A percentile compares a stretch with the other conserved stretches of the same genome.
phyloP scores from a whole-genome alignment of 2,113 vertebrate species.

The Natator depressus region DNA sequence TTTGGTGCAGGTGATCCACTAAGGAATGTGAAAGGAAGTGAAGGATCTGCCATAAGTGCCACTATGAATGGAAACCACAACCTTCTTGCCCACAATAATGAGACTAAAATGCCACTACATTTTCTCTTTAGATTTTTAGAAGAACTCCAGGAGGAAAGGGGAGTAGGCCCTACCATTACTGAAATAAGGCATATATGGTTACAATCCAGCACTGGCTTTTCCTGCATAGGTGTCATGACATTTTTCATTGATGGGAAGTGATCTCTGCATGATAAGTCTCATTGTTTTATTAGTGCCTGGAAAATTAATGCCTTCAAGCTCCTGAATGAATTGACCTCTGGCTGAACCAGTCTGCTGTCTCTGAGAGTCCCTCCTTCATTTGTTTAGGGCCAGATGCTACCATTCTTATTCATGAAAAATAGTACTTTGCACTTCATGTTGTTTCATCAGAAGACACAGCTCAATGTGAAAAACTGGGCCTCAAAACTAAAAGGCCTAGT shows the following conservation, averaged over 20 bases:
- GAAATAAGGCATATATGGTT: not conserved
- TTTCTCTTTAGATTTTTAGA: not conserved
- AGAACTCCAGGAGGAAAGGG: not conserved
- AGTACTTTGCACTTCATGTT: not conserved
- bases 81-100: not conserved
- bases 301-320: constrained; percentile 62
- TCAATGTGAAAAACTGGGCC: not conserved
- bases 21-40: not conserved
- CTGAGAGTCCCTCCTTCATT: constrained; percentile 28
- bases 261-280: constrained; percentile 54
- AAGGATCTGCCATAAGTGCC: accelerated
- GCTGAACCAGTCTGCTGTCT: constrained; percentile 56
- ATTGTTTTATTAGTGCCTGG: constrained; percentile 52
- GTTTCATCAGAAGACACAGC: not conserved
- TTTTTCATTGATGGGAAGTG: constrained; percentile 40
- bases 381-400: constrained; percentile 40
- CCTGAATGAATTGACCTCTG: constrained; percentile 62
- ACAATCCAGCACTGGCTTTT: not conserved
- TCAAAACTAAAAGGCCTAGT: not conserved
- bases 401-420: constrained; percentile 16
- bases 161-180: not conserved
- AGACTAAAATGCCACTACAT: not conserved
- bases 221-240: constrained; percentile 32
- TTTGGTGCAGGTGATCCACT: not conserved
- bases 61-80: not conserved